phyloP scores from a whole-genome alignment of 2,113 vertebrate species.

The Emydura subglobosa region DNA sequence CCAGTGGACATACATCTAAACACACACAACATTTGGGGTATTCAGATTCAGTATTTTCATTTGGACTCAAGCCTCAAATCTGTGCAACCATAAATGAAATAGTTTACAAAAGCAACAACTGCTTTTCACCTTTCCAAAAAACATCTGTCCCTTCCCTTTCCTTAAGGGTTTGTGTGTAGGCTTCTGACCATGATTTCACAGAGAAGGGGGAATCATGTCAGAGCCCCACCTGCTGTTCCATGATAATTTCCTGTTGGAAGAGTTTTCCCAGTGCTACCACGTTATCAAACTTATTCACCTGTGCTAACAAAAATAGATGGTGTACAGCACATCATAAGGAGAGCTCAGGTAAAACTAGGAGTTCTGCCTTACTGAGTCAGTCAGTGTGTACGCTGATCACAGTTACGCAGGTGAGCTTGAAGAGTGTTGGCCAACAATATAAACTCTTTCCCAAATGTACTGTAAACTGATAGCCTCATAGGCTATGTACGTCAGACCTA shows the following conservation, averaged over 20 bases:
- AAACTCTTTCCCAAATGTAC: background rate
- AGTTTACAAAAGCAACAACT: background rate
- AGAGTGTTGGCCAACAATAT: background rate
- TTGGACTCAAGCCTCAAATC: fast-evolving
- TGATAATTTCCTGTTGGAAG: background rate
- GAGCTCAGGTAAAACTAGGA: background rate
- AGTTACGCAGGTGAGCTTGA: background rate
- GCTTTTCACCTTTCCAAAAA: background rate
- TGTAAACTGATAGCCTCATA: background rate
- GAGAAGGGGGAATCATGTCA: background rate
- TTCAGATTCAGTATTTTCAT: background rate
- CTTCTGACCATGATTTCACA: background rate
- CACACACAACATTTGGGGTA: fast-evolving
- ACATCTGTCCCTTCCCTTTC: background rate
- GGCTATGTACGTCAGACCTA: background rate
- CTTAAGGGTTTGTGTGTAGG: background rate
- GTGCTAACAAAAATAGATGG: background rate
- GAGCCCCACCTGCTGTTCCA: background rate
- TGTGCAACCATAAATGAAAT: background rate
- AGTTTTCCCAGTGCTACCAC: background rate
- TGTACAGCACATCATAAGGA: background rate
- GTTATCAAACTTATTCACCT: fast-evolving
- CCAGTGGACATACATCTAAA: background rate
- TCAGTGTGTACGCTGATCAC: fast-evolving
- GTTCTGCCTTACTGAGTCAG: background rate